Conservation (phyloP, 2,797 vertebrate species). For the Lepus oiostolus region DNA sequence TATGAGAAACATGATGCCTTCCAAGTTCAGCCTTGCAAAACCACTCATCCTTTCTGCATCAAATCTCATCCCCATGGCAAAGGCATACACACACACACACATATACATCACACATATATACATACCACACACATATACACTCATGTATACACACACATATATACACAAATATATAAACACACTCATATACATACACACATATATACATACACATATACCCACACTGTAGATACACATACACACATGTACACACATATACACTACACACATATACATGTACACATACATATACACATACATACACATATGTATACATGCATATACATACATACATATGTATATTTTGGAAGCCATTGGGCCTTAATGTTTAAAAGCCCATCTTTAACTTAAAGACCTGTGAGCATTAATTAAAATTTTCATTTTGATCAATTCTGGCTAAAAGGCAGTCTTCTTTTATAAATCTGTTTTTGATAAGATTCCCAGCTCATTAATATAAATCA, state of each 20-base stretch:
- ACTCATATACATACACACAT: too few species aligned
- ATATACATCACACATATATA: too few species aligned
- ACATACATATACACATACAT: too few species aligned
- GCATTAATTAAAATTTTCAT: conserved; percentile 32
- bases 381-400: conserved; percentile 24
- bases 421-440: conserved; percentile 50
- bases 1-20: conserved; percentile 56
- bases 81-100: too few species aligned
- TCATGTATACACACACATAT: too few species aligned
- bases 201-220: too few species aligned
- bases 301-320: too few species aligned
- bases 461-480: conserved; percentile 69
- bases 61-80: background rate
- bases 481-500: conserved; percentile 30
- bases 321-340: background rate
- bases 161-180: too few species aligned
- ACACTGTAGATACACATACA: too few species aligned
- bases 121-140: too few species aligned
- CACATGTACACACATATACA: too few species aligned
- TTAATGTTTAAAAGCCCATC: conserved; percentile 31
- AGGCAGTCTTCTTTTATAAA: conserved; percentile 43
- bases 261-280: too few species aligned
- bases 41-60: conserved; percentile 1
- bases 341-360: conserved; percentile 3
- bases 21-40: conserved; percentile 67